These are phyloP conservation scores for Chymomyza procnemis DNA, from an alignment of 2,888 invertebrate genomes.

Conservation along the genomic window DNA sequence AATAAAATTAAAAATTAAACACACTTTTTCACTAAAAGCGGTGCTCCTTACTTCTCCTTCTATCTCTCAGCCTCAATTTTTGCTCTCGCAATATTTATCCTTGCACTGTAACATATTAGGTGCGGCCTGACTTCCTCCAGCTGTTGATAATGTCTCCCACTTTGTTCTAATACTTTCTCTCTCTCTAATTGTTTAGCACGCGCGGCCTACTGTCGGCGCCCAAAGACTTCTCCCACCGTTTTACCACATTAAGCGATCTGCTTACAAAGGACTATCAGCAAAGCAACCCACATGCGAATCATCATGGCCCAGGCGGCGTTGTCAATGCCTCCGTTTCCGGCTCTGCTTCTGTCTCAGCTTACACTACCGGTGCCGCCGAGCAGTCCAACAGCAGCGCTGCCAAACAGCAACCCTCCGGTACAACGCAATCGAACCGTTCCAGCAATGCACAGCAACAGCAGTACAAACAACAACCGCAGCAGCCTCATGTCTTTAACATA, in stretches of 20 bases:
- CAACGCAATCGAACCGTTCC: slow-evolving; percentile 43
- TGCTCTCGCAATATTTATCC: too few species aligned
- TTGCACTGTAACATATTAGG: too few species aligned
- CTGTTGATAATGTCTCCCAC: neutral
- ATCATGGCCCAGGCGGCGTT: slow-evolving; percentile 8
- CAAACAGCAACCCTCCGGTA: slow-evolving; percentile 21
- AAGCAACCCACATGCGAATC: slow-evolving; percentile 3
- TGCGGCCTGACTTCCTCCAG: too few species aligned
- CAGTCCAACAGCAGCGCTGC: slow-evolving; percentile 11
- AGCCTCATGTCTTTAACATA: slow-evolving; percentile 38
- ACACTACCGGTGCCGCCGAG: slow-evolving; percentile 17
- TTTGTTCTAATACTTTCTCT: neutral
- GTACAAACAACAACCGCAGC: slow-evolving; percentile 27
- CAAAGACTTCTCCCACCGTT: slow-evolving; percentile 77
- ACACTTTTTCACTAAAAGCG: too few species aligned
- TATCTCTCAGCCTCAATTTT: too few species aligned
- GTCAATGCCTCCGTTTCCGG: slow-evolving; percentile 16
- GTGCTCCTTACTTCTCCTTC: too few species aligned
- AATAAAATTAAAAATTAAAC: too few species aligned
- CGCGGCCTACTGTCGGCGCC: slow-evolving; percentile 75
- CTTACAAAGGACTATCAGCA: slow-evolving; percentile 77
- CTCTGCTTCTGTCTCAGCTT: slow-evolving; percentile 13
- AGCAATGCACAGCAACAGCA: slow-evolving; percentile 57
- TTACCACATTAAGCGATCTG: slow-evolving; percentile 76
- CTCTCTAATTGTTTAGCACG: slow-evolving; percentile 59